These are phyloP conservation scores for Caenorhabditis sp. DNA, from an alignment of 2,888 invertebrate species.

Conservation along the genomic window DNA sequence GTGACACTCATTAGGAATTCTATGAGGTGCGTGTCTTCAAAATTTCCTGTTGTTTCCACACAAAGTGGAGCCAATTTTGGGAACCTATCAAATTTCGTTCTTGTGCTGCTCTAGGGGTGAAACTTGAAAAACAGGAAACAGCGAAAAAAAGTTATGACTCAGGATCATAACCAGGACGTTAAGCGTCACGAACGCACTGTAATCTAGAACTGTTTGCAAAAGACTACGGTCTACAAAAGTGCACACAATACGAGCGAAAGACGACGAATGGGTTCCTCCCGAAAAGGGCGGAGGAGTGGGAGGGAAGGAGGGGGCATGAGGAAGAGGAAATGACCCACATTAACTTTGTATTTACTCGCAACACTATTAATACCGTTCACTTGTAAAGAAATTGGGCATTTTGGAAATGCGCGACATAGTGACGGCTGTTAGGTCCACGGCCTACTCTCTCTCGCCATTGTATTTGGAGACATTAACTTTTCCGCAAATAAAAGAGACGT, in stretches of 20 bases:
- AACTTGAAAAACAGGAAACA: neutral
- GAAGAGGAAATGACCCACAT: constrained; percentile 60
- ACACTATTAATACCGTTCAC: constrained; percentile 61
- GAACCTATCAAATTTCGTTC: constrained; percentile 5
- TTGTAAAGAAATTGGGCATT: constrained; percentile 61
- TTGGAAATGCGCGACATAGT: constrained; percentile 51
- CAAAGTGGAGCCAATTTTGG: constrained; percentile 1
- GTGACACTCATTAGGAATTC: neutral
- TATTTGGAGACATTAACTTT: constrained; percentile 64
- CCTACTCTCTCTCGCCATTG: constrained; percentile 42
- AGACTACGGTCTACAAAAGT: constrained; percentile 40
- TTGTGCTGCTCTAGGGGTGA: neutral
- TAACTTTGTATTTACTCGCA: constrained; percentile 60
- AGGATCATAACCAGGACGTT: neutral
- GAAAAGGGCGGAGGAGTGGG: constrained; percentile 47
- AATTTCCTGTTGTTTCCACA: neutral
- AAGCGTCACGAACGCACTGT: constrained; percentile 32
- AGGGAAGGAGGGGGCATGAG: constrained; percentile 35
- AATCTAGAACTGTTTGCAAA: constrained; percentile 53
- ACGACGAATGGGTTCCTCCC: constrained; percentile 34
- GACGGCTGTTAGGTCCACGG: constrained; percentile 20
- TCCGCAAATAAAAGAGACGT: constrained; percentile 59
- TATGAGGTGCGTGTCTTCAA: neutral
- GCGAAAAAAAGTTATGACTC: neutral
- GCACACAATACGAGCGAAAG: constrained; percentile 34